phyloP scores from a whole-genome alignment of 2,113 vertebrate species.

The Forbesichthys papilliferus region DNA sequence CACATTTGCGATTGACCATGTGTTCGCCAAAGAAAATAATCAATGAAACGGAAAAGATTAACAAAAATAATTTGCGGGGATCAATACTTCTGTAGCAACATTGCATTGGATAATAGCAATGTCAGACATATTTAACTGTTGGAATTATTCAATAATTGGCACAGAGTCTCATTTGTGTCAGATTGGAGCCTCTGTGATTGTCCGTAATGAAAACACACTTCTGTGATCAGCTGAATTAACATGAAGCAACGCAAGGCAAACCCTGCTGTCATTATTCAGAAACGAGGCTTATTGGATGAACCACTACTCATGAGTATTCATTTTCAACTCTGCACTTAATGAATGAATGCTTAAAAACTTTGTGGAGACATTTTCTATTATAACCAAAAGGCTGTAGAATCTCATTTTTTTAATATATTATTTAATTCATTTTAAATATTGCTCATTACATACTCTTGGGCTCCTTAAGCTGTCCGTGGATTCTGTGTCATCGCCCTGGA shows the following conservation, averaged over 20 bases:
- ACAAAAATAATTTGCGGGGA: slow-evolving; percentile 33
- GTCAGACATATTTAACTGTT: slow-evolving; percentile 41
- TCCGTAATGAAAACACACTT: slow-evolving; percentile 60
- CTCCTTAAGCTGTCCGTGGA: not conserved
- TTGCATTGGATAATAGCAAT: slow-evolving; percentile 40
- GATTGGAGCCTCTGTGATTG: slow-evolving; percentile 38
- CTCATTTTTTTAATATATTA: not conserved
- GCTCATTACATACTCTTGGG: too few species aligned
- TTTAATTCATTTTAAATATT: not conserved
- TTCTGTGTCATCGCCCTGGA: slow-evolving; percentile 6
- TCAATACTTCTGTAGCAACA: slow-evolving; percentile 42
- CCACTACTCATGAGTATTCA: not conserved
- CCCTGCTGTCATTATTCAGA: slow-evolving; percentile 39
- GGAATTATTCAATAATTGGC: slow-evolving; percentile 60
- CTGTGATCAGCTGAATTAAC: slow-evolving; percentile 52
- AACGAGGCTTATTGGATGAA: slow-evolving; percentile 24
- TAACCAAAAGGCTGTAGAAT: not conserved
- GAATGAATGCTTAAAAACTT: not conserved
- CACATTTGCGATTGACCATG: slow-evolving; percentile 25
- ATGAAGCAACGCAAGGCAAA: slow-evolving; percentile 53
- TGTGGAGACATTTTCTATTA: not conserved
- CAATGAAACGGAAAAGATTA: slow-evolving; percentile 37
- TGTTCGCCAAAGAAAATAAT: slow-evolving; percentile 42
- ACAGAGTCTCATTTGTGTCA: slow-evolving; percentile 59
- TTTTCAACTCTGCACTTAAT: too few species aligned